A percentile compares a stretch with the other conserved stretches of the same genome.
These are phyloP conservation scores for Hippasteria phrygiana DNA, from an alignment of 53 echinoderm and acorn worm genomes.

Conservation along the genomic window DNA sequence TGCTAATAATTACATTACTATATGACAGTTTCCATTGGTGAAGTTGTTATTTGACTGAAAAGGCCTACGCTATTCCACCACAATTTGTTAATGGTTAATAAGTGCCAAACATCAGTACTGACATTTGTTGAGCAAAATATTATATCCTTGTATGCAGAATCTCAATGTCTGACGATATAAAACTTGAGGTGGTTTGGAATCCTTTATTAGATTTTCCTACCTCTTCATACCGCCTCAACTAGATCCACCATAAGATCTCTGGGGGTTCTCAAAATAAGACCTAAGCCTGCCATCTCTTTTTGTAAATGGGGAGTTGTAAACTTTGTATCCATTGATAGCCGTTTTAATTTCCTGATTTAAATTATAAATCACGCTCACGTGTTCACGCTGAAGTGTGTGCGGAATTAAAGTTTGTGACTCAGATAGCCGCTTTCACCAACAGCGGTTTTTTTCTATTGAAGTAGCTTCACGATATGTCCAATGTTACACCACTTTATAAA, in stretches of 20 bases:
- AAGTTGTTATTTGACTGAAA: too few species aligned
- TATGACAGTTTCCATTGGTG: too few species aligned
- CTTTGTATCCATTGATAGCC: neutral
- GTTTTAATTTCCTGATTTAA: constrained; percentile 51
- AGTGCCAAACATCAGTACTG: too few species aligned
- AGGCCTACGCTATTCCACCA: too few species aligned
- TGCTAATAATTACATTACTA: too few species aligned
- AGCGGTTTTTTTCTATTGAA: neutral
- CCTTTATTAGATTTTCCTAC: neutral
- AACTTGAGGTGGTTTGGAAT: neutral
- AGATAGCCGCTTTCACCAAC: constrained; percentile 1
- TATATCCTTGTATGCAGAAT: too few species aligned
- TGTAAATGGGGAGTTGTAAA: neutral
- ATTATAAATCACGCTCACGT: constrained; percentile 25
- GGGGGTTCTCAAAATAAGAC: neutral
- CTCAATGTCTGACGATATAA: neutral
- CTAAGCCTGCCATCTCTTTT: neutral
- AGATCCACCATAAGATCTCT: neutral
- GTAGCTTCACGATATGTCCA: constrained; percentile 26
- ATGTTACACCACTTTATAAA: constrained; percentile 26
- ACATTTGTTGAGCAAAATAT: too few species aligned
- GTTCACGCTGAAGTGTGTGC: neutral
- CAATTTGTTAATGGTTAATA: too few species aligned
- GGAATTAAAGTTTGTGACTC: constrained; percentile 40
- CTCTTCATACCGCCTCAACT: neutral